Evolutionary conservation across 2,888 invertebrate species (phyloP), one percentile per base, ranked within the genome.

Genomic region (Tetramorium bicarinatum): DNA sequence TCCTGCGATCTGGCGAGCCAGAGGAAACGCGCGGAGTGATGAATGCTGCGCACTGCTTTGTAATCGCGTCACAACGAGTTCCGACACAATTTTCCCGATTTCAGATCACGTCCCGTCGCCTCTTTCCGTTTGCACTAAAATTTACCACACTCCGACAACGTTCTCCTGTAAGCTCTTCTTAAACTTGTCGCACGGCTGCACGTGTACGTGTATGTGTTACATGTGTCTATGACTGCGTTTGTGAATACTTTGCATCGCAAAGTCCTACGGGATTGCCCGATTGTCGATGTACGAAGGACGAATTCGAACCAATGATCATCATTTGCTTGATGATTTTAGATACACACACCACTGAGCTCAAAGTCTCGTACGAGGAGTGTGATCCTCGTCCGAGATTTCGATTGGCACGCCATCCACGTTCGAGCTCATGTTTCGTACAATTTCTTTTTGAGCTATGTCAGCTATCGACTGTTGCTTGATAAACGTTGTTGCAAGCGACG

Each of bases 401-500:
- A 83, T 25, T 64, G 41, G 47, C 13, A 54, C 52, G 69, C 15
- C 52, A 59, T 77, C 61, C 44, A 72, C 79, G 79, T 69, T 86
- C 83, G 89, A 90, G 89, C 85, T 90, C 91, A 87, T 87, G 59
- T 84, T 85, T 85, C 88, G 83, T 90, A 88, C 86, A 67, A 67
- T 47, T 56, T 18, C 18, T 21, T 71, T 87, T 90, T 87, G 88
- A 89, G 89, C 90, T 89, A 86, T 81, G 82, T 87, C 88, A 89
- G 84, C 85, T 90, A 21, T 80, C 72, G 38, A 25, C 86, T 87
- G 85, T 81, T 90, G 87, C 91, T 89, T 91, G 88, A 88, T 85
- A 59, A 90, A 90, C 89, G 87, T 86, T 86, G 84, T 85, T 87
- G 83, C 88, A 89, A 91, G 85, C 90, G 84, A 79, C 86, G 84